Conservation (phyloP, 2,797 vertebrate genomes). For the Hyperoplus lanceolatus region DNA sequence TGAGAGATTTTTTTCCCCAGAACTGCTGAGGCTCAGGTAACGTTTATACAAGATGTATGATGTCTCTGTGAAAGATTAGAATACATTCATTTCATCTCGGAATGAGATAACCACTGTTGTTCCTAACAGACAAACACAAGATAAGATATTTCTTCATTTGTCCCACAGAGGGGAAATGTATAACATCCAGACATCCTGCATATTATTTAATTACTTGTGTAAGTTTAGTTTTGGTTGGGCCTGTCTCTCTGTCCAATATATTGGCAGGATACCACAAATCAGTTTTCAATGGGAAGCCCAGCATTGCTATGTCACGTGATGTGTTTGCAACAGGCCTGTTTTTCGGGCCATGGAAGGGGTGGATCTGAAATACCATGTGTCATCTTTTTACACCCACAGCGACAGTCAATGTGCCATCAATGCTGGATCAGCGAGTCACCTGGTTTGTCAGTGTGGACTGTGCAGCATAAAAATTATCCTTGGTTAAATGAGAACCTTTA, state of each 20-base stretch:
- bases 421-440: background rate
- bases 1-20: background rate
- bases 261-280: background rate
- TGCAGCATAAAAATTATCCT: background rate
- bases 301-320: background rate
- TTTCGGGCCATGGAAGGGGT: background rate
- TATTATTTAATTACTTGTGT: background rate
- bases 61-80: background rate
- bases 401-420: background rate
- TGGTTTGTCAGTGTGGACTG: background rate
- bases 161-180: no score
- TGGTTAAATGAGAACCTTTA: background rate
- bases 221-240: background rate
- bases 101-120: background rate
- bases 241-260: background rate
- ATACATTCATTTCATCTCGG: background rate
- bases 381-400: conserved; percentile 21
- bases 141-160: no score
- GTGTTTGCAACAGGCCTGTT: background rate
- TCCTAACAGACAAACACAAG: background rate
- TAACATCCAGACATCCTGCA: no score
- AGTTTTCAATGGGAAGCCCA: background rate
- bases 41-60: background rate
- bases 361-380: conserved; percentile 18
- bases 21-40: background rate